Conservation (phyloP, 2,797 vertebrate species). For the Prunella strophiata region DNA sequence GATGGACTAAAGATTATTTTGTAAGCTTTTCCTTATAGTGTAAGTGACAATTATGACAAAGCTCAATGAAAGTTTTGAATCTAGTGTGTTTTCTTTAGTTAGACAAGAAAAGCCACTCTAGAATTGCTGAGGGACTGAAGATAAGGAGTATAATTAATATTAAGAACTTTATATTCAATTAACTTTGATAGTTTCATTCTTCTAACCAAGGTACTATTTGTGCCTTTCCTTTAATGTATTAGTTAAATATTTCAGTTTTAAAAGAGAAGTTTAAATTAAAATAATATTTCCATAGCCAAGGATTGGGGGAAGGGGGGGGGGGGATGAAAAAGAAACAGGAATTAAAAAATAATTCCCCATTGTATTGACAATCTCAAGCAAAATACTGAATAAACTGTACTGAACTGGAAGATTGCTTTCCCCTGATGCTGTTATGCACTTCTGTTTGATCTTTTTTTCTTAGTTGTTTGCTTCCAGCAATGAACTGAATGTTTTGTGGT, state of each 20-base stretch:
- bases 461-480: neutral
- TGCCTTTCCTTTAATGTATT: neutral
- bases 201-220: neutral
- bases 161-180: neutral
- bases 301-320: fast-evolving
- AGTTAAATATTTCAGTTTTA: neutral
- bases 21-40: neutral
- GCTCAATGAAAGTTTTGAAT: neutral
- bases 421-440: neutral
- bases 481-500: neutral
- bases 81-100: neutral
- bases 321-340: neutral
- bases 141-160: neutral
- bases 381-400: neutral
- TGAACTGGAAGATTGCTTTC: neutral
- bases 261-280: neutral
- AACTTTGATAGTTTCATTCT: neutral
- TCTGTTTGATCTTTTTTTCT: neutral
- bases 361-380: neutral
- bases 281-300: neutral
- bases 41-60: neutral
- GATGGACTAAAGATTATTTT: neutral
- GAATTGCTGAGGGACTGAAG: neutral
- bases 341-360: neutral
- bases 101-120: neutral